Conservation (phyloP, 1,140 invertebrate genomes). For the Drosophila watanabei region DNA sequence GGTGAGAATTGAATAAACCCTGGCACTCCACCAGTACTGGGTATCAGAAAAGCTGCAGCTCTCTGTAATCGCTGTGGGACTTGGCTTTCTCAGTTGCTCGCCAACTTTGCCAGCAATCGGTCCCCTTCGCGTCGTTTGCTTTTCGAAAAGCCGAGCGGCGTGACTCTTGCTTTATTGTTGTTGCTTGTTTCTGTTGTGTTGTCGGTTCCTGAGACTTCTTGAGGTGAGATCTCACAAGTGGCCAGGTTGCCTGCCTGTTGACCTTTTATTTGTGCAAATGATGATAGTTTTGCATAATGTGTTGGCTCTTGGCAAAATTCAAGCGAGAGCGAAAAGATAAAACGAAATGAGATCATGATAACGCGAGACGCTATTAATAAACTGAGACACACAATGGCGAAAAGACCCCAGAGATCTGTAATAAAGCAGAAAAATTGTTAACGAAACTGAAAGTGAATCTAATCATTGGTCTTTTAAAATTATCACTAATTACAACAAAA, state of each 20-base stretch:
- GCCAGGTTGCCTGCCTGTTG: conserved; percentile 47
- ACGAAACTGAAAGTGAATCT: conserved; percentile 39
- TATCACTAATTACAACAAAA: neutral
- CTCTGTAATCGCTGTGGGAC: conserved; percentile 16
- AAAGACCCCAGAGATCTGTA: conserved; percentile 21
- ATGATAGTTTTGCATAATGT: conserved; percentile 69
- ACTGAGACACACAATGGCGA: conserved; percentile 20
- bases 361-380: conserved; percentile 66
- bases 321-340: conserved; percentile 34
- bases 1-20: neutral
- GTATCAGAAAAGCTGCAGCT: conserved; percentile 9
- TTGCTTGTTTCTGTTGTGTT: conserved; percentile 24
- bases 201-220: conserved; percentile 39
- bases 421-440: conserved; percentile 10
- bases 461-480: conserved; percentile 8
- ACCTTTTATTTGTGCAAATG: conserved; percentile 66
- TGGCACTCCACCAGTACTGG: neutral
- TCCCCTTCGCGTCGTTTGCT: conserved; percentile 34
- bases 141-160: conserved; percentile 43
- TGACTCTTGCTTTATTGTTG: conserved; percentile 41
- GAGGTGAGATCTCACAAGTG: conserved; percentile 49
- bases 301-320: conserved; percentile 42
- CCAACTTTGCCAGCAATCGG: conserved; percentile 58
- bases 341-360: conserved; percentile 71
- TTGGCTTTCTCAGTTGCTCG: conserved; percentile 54